Evolutionary conservation across 2,113 vertebrate genomes (phyloP).

Genomic region (Hydropotes inermis): DNA sequence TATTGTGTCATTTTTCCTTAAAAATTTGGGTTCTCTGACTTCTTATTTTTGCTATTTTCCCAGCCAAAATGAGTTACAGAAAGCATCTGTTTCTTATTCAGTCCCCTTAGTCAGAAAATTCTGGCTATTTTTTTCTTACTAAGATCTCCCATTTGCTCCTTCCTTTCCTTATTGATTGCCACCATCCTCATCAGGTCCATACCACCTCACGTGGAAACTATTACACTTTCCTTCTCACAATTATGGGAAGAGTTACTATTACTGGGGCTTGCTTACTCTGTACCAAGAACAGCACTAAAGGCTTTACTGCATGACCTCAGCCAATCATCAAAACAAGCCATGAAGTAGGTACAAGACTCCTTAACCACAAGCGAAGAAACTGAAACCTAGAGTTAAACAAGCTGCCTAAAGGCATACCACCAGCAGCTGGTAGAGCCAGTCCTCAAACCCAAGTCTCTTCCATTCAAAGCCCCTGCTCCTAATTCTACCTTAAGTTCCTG

Average conservation of each 20-base stretch:
- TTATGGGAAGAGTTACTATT: not conserved
- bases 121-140: not conserved
- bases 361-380: not conserved
- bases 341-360: not conserved
- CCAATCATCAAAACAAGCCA: not conserved
- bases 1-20: not conserved
- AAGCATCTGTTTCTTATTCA: not conserved
- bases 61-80: not conserved
- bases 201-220: not conserved
- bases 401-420: not conserved
- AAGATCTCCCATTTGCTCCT: not conserved
- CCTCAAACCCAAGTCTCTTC: not conserved
- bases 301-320: not conserved
- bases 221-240: not conserved
- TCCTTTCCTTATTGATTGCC: not conserved
- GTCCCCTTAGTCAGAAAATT: not conserved
- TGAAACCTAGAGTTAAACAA: not conserved
- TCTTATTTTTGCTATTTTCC: not conserved
- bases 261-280: not conserved
- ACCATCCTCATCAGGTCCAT: not conserved
- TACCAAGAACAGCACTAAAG: not conserved
- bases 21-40: not conserved
- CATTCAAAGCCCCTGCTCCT: not conserved
- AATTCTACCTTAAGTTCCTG: not conserved
- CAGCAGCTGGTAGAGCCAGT: not conserved